Evolutionary conservation across 2,113 vertebrate species (phyloP).

Genomic region (Podocnemis expansa): DNA sequence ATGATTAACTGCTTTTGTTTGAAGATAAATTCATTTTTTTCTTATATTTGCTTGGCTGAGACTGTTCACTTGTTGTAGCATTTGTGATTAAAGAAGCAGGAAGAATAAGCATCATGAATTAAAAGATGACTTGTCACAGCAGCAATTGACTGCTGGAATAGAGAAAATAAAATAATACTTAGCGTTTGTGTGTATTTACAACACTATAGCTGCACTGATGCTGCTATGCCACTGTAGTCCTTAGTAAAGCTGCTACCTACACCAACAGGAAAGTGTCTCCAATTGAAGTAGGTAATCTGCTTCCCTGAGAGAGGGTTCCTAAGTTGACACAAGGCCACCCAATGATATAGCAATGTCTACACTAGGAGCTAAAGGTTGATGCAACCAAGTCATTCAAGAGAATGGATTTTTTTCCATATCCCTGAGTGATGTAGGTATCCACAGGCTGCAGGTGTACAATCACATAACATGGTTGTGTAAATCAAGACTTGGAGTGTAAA

Average conservation of each 20-base stretch:
- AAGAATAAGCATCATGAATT: neutral
- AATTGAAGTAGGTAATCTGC: neutral
- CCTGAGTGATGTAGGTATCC: no score
- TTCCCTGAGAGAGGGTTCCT: no score
- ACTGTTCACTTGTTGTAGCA: neutral
- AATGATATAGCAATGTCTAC: no score
- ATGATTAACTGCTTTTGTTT: rapidly evolving
- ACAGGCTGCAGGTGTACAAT: no score
- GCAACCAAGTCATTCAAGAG: no score
- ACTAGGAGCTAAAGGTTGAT: no score
- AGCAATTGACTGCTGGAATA: neutral
- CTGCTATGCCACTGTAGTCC: neutral
- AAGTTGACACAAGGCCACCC: no score
- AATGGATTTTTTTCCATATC: no score
- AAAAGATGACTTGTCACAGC: neutral
- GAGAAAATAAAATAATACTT: neutral
- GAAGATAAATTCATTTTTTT: rapidly evolving
- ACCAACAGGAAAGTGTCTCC: neutral
- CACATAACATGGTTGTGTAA: no score
- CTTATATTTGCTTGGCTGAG: neutral
- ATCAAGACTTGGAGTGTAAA: no score
- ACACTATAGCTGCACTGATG: neutral
- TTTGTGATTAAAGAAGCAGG: neutral
- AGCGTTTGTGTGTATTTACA: neutral
- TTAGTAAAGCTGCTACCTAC: neutral